These are phyloP conservation scores for Azorinus chamasolen DNA, from an alignment of 2,888 invertebrate species.

Conservation along the genomic window DNA sequence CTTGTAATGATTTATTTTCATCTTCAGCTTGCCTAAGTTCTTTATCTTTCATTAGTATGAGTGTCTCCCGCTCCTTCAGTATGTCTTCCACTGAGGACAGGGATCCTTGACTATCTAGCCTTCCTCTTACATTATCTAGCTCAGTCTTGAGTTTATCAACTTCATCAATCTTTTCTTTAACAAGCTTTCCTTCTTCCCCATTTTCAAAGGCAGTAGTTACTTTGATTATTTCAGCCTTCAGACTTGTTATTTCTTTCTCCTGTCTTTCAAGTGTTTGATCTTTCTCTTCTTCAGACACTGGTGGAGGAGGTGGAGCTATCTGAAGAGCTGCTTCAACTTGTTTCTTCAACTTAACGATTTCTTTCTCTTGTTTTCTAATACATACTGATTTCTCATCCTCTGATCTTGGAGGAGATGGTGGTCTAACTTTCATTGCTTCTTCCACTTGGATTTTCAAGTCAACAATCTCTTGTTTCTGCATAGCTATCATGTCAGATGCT, in stretches of 20 bases:
- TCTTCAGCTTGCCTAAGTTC: constrained; percentile 58
- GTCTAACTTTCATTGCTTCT: constrained; percentile 40
- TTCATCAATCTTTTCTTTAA: constrained; percentile 56
- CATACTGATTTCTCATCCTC: constrained; percentile 35
- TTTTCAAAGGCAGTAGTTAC: constrained; percentile 41
- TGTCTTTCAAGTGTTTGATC: constrained; percentile 47
- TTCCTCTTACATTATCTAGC: constrained; percentile 28
- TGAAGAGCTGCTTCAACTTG: constrained; percentile 52
- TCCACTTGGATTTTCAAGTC: too few species aligned
- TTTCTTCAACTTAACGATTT: constrained; percentile 55
- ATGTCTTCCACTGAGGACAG: constrained; percentile 22
- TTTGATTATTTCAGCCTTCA: constrained; percentile 37
- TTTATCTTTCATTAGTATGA: too few species aligned
- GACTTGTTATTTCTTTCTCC: constrained; percentile 32
- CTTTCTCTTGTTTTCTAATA: constrained; percentile 49
- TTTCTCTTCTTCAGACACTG: constrained; percentile 48
- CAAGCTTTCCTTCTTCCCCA: constrained; percentile 44
- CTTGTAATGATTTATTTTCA: constrained; percentile 49
- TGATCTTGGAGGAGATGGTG: constrained; percentile 34
- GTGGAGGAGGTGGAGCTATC: constrained; percentile 44
- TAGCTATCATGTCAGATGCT: not conserved
- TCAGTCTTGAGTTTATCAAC: constrained; percentile 44
- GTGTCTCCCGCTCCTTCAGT: constrained; percentile 51
- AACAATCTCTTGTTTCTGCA: not conserved
- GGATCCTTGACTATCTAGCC: constrained; percentile 42